These are phyloP conservation scores for Aphis craccivora DNA, from an alignment of 1,140 invertebrate species.

Conservation along the genomic window DNA sequence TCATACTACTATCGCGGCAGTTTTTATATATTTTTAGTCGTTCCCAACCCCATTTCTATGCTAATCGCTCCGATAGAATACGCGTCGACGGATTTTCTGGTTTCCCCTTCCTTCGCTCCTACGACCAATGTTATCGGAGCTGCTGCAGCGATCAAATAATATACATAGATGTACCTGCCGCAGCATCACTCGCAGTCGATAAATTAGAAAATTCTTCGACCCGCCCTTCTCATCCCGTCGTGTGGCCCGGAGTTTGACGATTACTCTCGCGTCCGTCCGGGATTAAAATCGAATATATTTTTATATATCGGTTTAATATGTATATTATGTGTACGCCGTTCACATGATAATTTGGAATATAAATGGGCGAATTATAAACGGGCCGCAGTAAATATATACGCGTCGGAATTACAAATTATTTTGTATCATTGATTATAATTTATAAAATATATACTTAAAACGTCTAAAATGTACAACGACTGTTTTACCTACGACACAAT, in stretches of 20 bases:
- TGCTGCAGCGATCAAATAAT: not conserved
- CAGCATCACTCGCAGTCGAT: not conserved
- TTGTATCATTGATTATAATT: not conserved
- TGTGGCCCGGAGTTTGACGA: not conserved
- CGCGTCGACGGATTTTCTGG: not conserved
- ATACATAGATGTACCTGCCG: not conserved
- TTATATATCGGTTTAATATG: not conserved
- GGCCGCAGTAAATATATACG: not conserved
- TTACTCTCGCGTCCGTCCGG: not conserved
- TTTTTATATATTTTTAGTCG: no score
- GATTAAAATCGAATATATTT: constrained; percentile 4
- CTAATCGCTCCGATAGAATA: not conserved
- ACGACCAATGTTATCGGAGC: not conserved
- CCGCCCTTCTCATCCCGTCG: not conserved
- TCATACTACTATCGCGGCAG: not conserved
- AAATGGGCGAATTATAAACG: not conserved
- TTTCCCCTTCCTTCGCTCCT: not conserved
- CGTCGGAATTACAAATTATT: not conserved
- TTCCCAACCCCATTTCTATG: constrained; percentile 48
- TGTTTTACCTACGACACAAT: no score
- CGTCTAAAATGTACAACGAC: no score
- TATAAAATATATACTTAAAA: not conserved
- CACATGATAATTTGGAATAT: not conserved
- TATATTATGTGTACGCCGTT: not conserved
- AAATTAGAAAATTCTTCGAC: constrained; percentile 8